Percentiles rank a stretch among this genome's conserved stretches.
Evolutionary conservation across 2,797 vertebrate genomes (phyloP).

Genomic region (Mormyrops attenuatus): DNA sequence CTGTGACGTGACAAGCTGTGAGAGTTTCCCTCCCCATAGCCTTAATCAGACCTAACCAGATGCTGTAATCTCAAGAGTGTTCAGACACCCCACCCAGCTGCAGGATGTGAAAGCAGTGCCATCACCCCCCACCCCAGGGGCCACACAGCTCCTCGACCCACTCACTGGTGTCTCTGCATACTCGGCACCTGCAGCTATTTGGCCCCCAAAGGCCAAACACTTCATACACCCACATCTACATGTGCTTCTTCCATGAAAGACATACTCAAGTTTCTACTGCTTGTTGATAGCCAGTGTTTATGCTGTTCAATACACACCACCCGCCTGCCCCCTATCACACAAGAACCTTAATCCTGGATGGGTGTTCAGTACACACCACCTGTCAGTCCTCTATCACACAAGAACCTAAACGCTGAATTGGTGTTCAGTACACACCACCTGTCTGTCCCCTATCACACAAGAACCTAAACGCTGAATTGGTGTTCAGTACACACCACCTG

Average conservation of each 20-base stretch:
- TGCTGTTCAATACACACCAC: neutral
- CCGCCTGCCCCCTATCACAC: neutral
- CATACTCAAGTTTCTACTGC: neutral
- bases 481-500: neutral
- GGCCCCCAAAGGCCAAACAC: neutral
- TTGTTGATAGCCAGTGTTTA: neutral
- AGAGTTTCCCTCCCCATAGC: neutral
- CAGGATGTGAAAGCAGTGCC: neutral
- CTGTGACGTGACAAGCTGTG: too few relatives aligned
- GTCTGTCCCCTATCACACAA: neutral
- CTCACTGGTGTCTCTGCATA: neutral
- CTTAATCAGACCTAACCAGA: slow-evolving; percentile 13
- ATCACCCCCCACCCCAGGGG: neutral
- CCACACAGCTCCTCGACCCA: neutral
- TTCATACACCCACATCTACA: neutral
- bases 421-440: neutral
- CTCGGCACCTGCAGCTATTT: too few relatives aligned
- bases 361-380: too few relatives aligned
- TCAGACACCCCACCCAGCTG: slow-evolving; percentile 5
- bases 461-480: neutral
- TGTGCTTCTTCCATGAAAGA: neutral
- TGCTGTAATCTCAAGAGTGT: slow-evolving; percentile 16
- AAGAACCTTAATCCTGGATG: neutral
- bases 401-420: neutral
- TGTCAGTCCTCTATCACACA: neutral